These are phyloP conservation scores for Tortricodes alternella DNA, from an alignment of 2,888 invertebrate genomes.

Conservation along the genomic window DNA sequence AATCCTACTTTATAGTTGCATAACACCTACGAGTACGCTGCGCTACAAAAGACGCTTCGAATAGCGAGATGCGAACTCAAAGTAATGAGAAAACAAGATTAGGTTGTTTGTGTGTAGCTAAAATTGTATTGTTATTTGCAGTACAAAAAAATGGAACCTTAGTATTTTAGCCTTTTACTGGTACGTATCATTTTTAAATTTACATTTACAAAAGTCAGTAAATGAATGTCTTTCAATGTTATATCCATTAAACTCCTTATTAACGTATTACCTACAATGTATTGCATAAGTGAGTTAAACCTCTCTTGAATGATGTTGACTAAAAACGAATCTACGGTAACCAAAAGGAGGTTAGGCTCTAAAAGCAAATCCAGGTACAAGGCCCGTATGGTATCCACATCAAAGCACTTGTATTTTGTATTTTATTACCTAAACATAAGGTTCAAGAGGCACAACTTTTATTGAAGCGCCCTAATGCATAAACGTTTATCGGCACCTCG, in stretches of 20 bases:
- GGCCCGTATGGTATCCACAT: background rate
- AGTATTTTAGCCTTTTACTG: no score
- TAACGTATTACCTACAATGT: no score
- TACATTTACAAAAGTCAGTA: no score
- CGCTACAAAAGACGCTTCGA: conserved; percentile 15
- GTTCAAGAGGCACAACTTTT: background rate
- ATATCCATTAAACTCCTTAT: no score
- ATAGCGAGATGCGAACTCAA: conserved; percentile 5
- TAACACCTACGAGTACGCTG: conserved; percentile 48
- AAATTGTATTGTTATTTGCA: no score
- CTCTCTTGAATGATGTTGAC: background rate
- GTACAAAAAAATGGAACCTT: no score
- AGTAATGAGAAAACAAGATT: conserved; percentile 8
- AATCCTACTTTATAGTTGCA: conserved; percentile 47
- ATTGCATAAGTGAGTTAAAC: no score
- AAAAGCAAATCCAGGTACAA: conserved; percentile 1
- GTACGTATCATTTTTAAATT: no score
- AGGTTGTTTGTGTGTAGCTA: background rate
- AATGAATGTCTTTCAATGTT: no score
- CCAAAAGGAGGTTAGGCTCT: conserved; percentile 4
- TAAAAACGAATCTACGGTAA: background rate
- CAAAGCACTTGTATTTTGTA: background rate
- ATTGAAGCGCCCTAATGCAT: conserved; percentile 32
- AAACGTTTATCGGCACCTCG: conserved; percentile 43
- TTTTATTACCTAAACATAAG: background rate